Evolutionary conservation across 2,113 vertebrate species (phyloP).

Genomic region (Tonatia bakeri): DNA sequence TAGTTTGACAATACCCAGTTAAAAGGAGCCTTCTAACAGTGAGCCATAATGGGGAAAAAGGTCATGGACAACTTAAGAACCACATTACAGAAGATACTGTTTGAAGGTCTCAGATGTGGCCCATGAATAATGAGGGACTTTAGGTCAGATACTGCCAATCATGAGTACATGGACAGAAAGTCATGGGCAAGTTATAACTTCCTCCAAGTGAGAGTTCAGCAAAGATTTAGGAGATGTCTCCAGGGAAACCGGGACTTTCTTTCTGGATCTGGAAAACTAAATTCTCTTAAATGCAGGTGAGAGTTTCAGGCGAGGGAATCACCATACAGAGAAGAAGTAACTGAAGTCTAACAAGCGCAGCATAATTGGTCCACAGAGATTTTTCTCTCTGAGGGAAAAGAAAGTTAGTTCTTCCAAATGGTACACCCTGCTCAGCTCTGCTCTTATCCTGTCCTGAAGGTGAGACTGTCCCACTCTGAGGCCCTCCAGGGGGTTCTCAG

Average conservation of each 20-base stretch:
- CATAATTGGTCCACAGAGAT: slow-evolving; percentile 53
- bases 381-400: slow-evolving; percentile 34
- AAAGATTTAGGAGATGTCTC: background rate
- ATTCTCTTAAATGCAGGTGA: background rate
- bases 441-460: background rate
- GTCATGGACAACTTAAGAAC: background rate
- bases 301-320: background rate
- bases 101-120: background rate
- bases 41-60: background rate
- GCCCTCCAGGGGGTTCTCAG: background rate
- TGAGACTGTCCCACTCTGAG: background rate
- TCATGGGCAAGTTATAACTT: background rate
- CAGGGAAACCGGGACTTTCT: background rate
- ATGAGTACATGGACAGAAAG: background rate
- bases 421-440: background rate
- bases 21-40: background rate
- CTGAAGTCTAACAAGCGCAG: background rate
- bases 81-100: background rate
- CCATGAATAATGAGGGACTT: background rate
- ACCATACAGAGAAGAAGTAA: background rate
- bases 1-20: background rate
- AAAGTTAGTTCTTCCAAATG: background rate
- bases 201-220: background rate
- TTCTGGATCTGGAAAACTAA: background rate
- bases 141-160: background rate